Percentiles rank a stretch among this genome's conserved stretches.
These are phyloP conservation scores for Macheiramphus alcinus DNA, from an alignment of 2,113 vertebrate species.

Conservation along the genomic window DNA sequence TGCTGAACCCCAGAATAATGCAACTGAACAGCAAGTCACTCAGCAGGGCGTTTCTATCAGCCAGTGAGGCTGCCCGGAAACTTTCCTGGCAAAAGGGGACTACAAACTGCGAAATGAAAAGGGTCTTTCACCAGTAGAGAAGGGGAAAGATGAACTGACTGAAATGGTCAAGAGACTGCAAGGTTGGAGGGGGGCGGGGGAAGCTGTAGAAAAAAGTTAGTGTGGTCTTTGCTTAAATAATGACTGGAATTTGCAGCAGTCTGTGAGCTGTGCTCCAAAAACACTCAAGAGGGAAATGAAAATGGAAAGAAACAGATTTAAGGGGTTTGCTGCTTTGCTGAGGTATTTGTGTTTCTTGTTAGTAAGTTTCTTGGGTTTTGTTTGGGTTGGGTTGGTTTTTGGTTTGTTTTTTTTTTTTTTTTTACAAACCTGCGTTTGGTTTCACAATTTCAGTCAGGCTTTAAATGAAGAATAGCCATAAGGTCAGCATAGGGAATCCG, in stretches of 20 bases:
- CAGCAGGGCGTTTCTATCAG: background rate
- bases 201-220: background rate
- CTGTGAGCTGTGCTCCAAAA: background rate
- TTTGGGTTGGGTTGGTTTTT: background rate
- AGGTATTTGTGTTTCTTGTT: background rate
- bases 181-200: background rate
- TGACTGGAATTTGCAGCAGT: background rate
- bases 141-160: background rate
- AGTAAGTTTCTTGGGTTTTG: background rate
- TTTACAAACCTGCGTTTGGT: background rate
- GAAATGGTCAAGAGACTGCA: background rate
- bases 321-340: background rate
- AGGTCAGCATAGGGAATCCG: background rate
- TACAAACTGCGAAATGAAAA: slow-evolving; percentile 6
- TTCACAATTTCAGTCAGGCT: background rate
- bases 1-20: slow-evolving; percentile 16
- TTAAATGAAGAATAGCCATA: background rate
- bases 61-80: background rate
- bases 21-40: slow-evolving; percentile 19
- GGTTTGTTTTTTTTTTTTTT: too few relatives aligned
- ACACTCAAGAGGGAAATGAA: background rate
- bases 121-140: slow-evolving; percentile 7
- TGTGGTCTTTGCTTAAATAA: background rate
- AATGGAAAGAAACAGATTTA: background rate
- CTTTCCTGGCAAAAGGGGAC: background rate